These are phyloP conservation scores for Vultur gryphus DNA, from an alignment of 2,797 vertebrate genomes.

Conservation along the genomic window DNA sequence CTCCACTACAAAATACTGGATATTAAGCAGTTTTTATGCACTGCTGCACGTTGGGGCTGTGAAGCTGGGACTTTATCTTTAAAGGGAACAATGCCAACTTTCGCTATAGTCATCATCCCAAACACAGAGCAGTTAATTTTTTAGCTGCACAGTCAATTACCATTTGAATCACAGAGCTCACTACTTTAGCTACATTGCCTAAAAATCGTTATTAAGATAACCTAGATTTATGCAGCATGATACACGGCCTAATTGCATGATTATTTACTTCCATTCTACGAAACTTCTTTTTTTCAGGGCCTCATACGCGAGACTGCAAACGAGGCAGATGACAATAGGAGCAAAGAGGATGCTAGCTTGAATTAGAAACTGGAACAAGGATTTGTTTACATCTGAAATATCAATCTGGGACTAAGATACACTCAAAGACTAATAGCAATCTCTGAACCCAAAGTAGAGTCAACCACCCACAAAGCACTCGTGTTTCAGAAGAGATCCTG, in stretches of 20 bases:
- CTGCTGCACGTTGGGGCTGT: background rate
- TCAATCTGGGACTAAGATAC: background rate
- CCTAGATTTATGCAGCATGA: constrained; percentile 24
- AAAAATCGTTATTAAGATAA: background rate
- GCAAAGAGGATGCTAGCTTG: background rate
- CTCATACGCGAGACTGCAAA: background rate
- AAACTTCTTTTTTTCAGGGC: background rate
- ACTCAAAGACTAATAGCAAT: background rate
- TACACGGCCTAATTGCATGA: background rate
- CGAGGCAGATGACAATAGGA: background rate
- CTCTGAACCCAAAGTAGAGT: background rate
- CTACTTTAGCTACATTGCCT: background rate
- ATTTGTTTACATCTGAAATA: background rate
- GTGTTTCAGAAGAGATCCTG: background rate
- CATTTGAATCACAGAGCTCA: constrained; percentile 18
- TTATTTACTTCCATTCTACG: background rate
- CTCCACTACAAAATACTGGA: background rate
- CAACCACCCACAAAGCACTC: background rate
- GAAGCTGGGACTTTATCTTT: constrained; percentile 24
- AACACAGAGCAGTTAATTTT: constrained; percentile 23
- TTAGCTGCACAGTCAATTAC: constrained; percentile 30
- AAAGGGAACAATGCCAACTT: constrained; percentile 34
- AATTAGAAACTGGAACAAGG: background rate
- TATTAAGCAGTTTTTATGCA: constrained; percentile 33
- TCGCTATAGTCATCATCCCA: constrained; percentile 22